Base-by-base conservation (phyloP, 2,113 vertebrate species). In the Erythrocebus patas region DNA sequence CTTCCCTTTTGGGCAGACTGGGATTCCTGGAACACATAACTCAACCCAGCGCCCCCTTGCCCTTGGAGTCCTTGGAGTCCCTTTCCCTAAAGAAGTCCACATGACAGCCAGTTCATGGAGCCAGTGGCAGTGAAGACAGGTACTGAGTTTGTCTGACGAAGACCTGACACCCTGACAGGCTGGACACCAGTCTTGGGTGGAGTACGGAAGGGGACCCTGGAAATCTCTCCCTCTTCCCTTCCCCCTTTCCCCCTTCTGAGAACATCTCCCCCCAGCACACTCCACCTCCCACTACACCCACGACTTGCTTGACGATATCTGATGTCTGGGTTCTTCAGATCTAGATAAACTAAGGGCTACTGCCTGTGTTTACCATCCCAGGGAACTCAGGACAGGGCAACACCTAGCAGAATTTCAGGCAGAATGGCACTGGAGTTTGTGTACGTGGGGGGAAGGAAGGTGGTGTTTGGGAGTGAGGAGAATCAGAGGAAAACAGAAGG, bases 351-450 rank as follows among this genome's bases (percentile, higher is more conserved):
- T 7, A 27, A 79, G 45, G 20, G 14, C 64, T 23, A 17, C 61
- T 35, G 22, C n/a, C 93, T 22, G 80, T 7, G 83, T 27, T 68
- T 57, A 32, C 75, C n/a, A 38, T 32, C 52, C 79, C 72, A 5
- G 30, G 61, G 82, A 92, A n/a, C 43, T 89, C 40, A 45, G 64
- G 48, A 3, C 5, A 27, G 81, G 43, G 40, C 72, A 84, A 80
- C 59, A 61, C 66, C 61, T 88, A 45, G 5, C 82, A 50, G 48
- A 50, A 73, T 64, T 66, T 90, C 38, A 38, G 80, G 79, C 89
- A 43, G 30, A 76, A 79, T 20, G 78, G 64, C 5, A 8, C 48
- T 17, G 32, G 27, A 1, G 12, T 59, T 30, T 23, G 40, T 38
- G 52, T 57, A 18, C 8, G 43, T 5, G 8, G 7, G 50, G 43